Evolutionary conservation across 2,888 invertebrate species (phyloP).

Genomic region (Strigamia maritima): DNA sequence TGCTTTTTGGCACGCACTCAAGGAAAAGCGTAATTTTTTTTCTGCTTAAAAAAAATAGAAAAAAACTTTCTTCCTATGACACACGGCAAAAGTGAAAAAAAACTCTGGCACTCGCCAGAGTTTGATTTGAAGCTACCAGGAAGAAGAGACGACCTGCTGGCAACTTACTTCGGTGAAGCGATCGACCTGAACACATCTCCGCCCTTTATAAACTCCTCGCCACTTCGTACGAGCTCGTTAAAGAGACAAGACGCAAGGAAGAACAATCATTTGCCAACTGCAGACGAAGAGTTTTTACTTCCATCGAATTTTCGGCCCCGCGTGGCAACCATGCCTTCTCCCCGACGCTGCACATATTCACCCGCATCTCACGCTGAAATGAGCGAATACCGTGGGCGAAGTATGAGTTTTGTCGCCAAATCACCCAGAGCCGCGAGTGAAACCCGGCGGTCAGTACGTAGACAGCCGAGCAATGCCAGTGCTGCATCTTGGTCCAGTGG

Average conservation of each 20-base stretch:
- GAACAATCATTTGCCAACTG: neutral
- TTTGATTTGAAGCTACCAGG: slow-evolving; percentile 33
- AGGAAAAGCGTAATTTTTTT: neutral
- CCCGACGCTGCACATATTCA: slow-evolving; percentile 13
- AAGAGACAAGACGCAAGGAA: neutral
- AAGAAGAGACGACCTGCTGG: neutral
- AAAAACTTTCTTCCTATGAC: neutral
- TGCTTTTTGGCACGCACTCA: neutral
- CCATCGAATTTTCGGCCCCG: neutral
- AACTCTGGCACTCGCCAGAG: neutral
- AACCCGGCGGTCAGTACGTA: neutral
- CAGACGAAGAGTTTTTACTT: neutral
- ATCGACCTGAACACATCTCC: slow-evolving; percentile 7
- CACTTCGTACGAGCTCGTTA: slow-evolving; percentile 4
- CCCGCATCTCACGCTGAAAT: slow-evolving; percentile 8
- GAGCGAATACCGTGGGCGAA: neutral
- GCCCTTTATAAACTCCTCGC: slow-evolving; percentile 22
- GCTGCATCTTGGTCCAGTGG: slow-evolving; percentile 25
- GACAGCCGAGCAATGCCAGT: neutral
- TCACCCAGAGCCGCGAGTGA: neutral
- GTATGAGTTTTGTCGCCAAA: neutral
- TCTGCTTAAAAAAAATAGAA: neutral
- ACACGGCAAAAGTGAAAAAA: slow-evolving; percentile 9
- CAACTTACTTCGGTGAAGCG: slow-evolving; percentile 24
- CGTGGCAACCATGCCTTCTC: slow-evolving; percentile 8